phyloP scores from a whole-genome alignment of 2,797 vertebrate species.

The Orientallactaga sibirica region DNA sequence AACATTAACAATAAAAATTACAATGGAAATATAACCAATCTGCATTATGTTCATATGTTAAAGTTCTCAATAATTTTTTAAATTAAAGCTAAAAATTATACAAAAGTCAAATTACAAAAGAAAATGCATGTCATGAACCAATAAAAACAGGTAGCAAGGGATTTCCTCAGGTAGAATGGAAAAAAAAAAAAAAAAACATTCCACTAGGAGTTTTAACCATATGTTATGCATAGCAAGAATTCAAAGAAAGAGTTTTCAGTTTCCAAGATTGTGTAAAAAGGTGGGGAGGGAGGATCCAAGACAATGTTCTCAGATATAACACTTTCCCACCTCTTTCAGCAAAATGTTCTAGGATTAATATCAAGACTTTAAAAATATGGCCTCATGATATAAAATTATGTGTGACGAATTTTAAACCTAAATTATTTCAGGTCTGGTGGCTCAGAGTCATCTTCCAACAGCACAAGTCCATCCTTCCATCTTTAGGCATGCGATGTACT shows the following conservation, averaged over 20 bases:
- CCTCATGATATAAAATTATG: background rate
- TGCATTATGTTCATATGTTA: too few relatives aligned
- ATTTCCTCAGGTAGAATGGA: background rate
- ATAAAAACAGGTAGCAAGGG: background rate
- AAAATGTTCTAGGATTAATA: background rate
- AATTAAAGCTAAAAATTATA: background rate
- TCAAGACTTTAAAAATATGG: conserved; percentile 20
- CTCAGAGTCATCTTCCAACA: background rate
- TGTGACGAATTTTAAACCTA: background rate
- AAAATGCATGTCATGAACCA: background rate
- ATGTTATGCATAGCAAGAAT: background rate
- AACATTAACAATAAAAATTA: background rate
- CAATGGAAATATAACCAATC: too few relatives aligned
- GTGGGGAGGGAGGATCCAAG: background rate
- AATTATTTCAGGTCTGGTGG: background rate
- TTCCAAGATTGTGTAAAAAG: conserved; percentile 3
- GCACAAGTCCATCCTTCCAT: background rate
- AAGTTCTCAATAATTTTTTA: too few relatives aligned
- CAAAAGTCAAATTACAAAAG: background rate
- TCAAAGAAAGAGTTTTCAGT: background rate
- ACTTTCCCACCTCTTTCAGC: background rate
- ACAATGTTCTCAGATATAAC: background rate
- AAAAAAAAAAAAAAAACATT: background rate
- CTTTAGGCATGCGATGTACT: background rate
- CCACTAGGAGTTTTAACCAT: background rate